A percentile compares a stretch with the other conserved stretches of the same genome.
Conservation (phyloP, 2,888 invertebrate species). For the Lochmaea crataegi region DNA sequence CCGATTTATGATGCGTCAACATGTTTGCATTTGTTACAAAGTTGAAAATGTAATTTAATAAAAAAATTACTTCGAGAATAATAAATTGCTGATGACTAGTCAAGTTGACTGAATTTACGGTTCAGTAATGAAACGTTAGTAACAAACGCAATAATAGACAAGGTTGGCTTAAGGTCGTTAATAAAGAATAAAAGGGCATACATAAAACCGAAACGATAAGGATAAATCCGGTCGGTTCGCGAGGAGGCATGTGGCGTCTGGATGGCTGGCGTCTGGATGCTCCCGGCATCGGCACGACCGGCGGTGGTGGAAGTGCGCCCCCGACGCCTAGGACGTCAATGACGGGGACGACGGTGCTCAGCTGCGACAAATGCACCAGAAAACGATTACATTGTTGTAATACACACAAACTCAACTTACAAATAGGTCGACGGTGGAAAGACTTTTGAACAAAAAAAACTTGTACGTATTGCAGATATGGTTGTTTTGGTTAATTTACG, state of each 20-base stretch:
- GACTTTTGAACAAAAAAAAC: background rate
- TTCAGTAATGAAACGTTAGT: constrained; percentile 26
- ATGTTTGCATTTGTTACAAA: background rate
- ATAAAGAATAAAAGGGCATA: constrained; percentile 54
- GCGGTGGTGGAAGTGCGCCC: constrained; percentile 17
- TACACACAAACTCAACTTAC: constrained; percentile 44
- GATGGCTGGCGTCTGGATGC: constrained; percentile 59
- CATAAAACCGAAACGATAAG: constrained; percentile 55
- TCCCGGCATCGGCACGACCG: constrained; percentile 25
- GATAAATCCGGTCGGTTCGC: constrained; percentile 53
- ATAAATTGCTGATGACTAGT: constrained; percentile 7
- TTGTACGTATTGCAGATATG: constrained; percentile 16
- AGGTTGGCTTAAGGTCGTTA: constrained; percentile 49
- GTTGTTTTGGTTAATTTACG: background rate
- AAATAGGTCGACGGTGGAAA: constrained; percentile 16
- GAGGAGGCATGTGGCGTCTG: constrained; percentile 55
- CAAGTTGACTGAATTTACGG: constrained; percentile 10
- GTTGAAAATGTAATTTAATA: background rate
- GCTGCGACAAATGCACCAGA: constrained; percentile 57
- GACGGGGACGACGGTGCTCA: constrained; percentile 48
- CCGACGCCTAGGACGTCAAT: constrained; percentile 14
- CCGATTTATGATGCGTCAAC: background rate
- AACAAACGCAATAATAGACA: constrained; percentile 40
- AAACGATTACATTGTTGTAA: constrained; percentile 58
- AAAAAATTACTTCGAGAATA: background rate